phyloP scores from a whole-genome alignment of 2,888 invertebrate genomes.

The Patella caerulea region DNA sequence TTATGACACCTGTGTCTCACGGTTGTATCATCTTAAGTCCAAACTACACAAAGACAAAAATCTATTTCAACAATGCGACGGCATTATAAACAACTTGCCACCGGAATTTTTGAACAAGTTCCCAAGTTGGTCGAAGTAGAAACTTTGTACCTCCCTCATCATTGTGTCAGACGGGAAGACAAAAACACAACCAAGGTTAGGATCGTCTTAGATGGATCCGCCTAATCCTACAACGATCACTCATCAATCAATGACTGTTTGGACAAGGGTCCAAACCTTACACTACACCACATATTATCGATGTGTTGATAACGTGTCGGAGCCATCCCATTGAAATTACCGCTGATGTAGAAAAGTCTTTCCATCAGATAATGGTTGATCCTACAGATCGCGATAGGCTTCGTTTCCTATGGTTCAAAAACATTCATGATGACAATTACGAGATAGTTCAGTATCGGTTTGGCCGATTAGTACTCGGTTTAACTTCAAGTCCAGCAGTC shows the following conservation, averaged over 20 bases:
- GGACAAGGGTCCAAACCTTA: neutral
- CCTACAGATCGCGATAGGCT: neutral
- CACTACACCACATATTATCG: conserved; percentile 11
- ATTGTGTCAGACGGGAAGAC: conserved; percentile 6
- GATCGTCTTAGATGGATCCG: conserved; percentile 4
- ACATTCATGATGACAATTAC: neutral
- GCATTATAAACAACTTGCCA: too few relatives aligned
- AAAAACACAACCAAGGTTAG: conserved; percentile 7
- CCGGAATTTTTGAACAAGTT: too few relatives aligned
- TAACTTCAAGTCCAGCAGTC: too few relatives aligned
- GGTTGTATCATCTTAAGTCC: neutral
- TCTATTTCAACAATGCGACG: neutral
- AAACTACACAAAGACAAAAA: neutral
- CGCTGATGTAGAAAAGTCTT: conserved; percentile 14
- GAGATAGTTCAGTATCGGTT: too few relatives aligned
- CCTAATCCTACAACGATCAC: neutral
- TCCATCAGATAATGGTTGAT: conserved; percentile 8
- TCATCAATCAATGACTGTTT: conserved; percentile 9
- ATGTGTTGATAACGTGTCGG: conserved; percentile 1
- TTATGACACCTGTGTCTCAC: neutral
- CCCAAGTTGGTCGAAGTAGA: neutral
- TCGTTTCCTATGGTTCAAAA: neutral
- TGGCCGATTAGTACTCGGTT: too few relatives aligned
- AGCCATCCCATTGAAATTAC: conserved; percentile 5
- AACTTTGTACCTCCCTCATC: conserved; percentile 10